Base-by-base conservation (phyloP, 2,113 vertebrate genomes). In the Orycteropus afer region DNA sequence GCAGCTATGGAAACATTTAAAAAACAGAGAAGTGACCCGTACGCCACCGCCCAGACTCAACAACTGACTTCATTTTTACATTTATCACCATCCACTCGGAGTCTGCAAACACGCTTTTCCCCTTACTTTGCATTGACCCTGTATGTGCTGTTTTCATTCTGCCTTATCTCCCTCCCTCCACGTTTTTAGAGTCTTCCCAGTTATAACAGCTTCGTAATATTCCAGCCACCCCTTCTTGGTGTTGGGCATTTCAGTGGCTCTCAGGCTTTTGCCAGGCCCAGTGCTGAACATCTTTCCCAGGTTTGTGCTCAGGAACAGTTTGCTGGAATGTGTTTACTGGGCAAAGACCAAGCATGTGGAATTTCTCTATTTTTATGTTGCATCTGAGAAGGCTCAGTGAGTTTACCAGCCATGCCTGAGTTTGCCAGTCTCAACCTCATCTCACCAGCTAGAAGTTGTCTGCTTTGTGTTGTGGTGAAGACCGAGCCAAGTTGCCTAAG, bases 11-110 rank as follows among this genome's bases (percentile, higher is more conserved):
- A 93, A 89, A 93, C 47, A 29, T 23, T 92, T 87, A 77, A 84
- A 90, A 91, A 96, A 96, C 63, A 78, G 59, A 97, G 87, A 84
- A 61, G 53, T 91, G 47, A 7, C 87, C n/a, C n/a, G 27, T 15
- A 55, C 45, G 80, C 73, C 55, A 8, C 57, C 47, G 22, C 57
- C 71, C 23, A 59, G 27, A 49, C 49, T 57, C 55, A 55, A 47
- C 45, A 27, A 1, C 57, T 5, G n/a, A 73, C 40, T 63, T 63
- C 32, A 71, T 61, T 84, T 86, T 91, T 40, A 27, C 63, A 25
- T 74, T 25, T 42, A 27, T 94, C 61, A 57, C 78, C 76, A 40
- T 93, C 82, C 12, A 7, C 49, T 73, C 61, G 18, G 57, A 79
- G 79, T 13, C 89, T 79, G 65, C 76, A 86, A 8, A 51, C 53